Conservation (phyloP, 2,113 vertebrate genomes). For the Erythrocercus mccallii region DNA sequence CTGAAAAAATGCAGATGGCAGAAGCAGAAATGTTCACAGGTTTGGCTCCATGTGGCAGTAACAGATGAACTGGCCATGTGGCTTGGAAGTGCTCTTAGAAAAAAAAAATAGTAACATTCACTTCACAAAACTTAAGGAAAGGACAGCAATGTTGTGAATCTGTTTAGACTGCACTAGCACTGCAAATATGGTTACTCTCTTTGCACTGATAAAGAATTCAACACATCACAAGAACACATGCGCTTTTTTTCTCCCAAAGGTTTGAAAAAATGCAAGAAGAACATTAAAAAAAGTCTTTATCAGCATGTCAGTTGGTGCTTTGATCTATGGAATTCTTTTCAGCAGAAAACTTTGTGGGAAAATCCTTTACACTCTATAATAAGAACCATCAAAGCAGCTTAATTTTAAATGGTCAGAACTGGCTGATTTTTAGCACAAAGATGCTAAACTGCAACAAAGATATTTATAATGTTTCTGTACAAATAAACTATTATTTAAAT, state of each 20-base stretch:
- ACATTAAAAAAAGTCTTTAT: background rate
- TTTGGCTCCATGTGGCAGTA: slow-evolving; percentile 5
- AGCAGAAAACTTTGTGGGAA: background rate
- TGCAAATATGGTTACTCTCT: background rate
- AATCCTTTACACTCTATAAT: background rate
- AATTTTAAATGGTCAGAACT: background rate
- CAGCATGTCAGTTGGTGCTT: background rate
- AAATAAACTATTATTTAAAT: background rate
- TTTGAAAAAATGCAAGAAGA: background rate
- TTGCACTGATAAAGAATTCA: background rate
- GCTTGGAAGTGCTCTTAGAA: background rate
- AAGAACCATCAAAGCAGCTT: background rate
- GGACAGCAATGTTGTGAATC: background rate
- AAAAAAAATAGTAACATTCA: background rate
- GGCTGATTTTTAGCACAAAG: background rate
- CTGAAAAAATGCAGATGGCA: background rate
- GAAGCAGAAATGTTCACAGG: background rate
- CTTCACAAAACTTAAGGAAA: background rate
- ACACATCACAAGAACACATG: background rate
- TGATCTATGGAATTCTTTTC: background rate
- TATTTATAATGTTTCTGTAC: background rate
- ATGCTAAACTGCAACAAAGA: background rate
- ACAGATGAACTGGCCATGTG: slow-evolving; percentile 30
- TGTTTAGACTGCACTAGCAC: background rate
- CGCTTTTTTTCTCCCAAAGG: background rate